Percentiles rank a stretch among this genome's conserved stretches.
Evolutionary conservation across 2,888 invertebrate genomes (phyloP).

Genomic region (Polydrusus tereticollis): DNA sequence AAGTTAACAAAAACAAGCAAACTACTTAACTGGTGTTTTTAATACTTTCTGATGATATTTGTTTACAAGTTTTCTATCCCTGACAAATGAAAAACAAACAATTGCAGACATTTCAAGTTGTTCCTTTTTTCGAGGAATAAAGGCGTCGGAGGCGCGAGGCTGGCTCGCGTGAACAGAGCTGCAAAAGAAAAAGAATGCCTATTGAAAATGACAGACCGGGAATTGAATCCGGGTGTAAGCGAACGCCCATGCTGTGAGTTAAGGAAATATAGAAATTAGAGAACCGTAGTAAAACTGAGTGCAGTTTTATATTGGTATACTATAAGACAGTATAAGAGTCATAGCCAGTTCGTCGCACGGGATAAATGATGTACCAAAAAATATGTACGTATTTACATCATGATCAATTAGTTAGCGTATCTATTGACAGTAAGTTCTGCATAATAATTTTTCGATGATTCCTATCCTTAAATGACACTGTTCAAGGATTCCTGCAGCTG

Average conservation of each 20-base stretch:
- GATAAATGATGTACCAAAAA: no score
- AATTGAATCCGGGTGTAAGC: slow-evolving; percentile 20
- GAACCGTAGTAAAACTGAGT: not conserved
- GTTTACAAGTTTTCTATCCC: slow-evolving; percentile 13
- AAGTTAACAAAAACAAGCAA: no score
- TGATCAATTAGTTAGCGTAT: no score
- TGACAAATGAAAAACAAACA: slow-evolving; percentile 17
- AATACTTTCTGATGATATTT: slow-evolving; percentile 14
- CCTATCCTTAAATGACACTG: no score
- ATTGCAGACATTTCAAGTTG: slow-evolving; percentile 15
- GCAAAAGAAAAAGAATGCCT: slow-evolving; percentile 10
- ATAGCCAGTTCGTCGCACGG: no score
- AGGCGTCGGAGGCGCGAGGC: not conserved
- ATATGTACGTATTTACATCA: no score
- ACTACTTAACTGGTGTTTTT: no score
- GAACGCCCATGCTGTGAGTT: slow-evolving; percentile 7
- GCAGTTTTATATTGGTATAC: no score
- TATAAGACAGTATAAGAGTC: no score
- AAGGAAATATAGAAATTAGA: not conserved
- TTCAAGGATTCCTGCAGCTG: no score
- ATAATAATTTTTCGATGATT: no score
- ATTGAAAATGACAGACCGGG: slow-evolving; percentile 7
- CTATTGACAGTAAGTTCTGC: no score
- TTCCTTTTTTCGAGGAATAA: slow-evolving; percentile 2
- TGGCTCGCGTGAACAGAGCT: slow-evolving; percentile 2